A percentile compares a stretch with the other conserved stretches of the same genome.
phyloP scores from a whole-genome alignment of 2,888 invertebrate species.

The Cantharis rustica region DNA sequence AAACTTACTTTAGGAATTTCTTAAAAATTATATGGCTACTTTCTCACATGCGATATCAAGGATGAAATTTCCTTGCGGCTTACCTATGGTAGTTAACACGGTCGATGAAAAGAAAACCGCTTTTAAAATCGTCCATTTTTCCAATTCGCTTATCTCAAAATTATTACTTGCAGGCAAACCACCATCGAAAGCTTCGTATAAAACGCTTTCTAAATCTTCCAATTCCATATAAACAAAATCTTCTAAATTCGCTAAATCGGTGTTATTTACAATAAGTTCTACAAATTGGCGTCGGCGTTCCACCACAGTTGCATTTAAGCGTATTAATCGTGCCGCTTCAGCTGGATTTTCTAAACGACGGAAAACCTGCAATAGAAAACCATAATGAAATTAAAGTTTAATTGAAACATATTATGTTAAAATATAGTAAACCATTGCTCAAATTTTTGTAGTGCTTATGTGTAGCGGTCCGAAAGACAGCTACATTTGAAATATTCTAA shows the following conservation, averaged over 20 bases:
- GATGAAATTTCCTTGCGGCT: too few relatives aligned
- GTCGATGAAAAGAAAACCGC: constrained; percentile 90
- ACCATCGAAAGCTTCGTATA: constrained; percentile 69
- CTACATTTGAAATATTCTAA: too few relatives aligned
- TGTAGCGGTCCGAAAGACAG: too few relatives aligned
- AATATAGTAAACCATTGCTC: too few relatives aligned
- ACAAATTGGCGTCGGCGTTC: constrained; percentile 65
- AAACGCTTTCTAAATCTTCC: constrained; percentile 62
- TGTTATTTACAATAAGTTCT: constrained; percentile 65
- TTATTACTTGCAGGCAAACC: constrained; percentile 19
- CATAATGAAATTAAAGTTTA: not conserved
- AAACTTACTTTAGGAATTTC: not conserved
- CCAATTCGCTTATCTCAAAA: constrained; percentile 44
- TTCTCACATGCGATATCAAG: not conserved
- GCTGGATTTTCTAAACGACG: constrained; percentile 78
- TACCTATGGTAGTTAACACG: constrained; percentile 89
- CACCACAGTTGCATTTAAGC: constrained; percentile 51
- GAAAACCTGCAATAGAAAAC: constrained; percentile 66
- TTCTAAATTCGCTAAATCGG: constrained; percentile 61
- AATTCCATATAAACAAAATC: constrained; percentile 62
- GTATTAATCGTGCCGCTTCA: constrained; percentile 67
- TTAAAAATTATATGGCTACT: not conserved
- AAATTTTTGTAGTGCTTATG: too few relatives aligned
- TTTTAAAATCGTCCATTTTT: constrained; percentile 81
- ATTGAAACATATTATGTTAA: too few relatives aligned